Percentiles rank a stretch among this genome's conserved stretches.
phyloP scores from a whole-genome alignment of 2,888 invertebrate species.

The Lobophora halterata region DNA sequence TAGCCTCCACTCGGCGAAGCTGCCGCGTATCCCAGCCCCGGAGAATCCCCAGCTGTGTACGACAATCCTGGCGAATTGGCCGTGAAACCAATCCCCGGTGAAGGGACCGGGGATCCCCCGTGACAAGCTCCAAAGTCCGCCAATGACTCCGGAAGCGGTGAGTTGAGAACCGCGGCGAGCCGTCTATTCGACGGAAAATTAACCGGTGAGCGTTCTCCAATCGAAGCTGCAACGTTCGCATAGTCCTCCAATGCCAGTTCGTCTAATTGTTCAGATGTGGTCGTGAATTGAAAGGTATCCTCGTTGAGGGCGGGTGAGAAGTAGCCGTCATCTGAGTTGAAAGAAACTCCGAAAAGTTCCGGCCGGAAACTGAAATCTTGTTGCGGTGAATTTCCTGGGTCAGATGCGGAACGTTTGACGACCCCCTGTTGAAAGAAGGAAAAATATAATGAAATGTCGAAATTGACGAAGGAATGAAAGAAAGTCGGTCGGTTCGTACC shows the following conservation, averaged over 20 bases:
- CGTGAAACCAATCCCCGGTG: constrained; percentile 76
- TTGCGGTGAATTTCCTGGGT: constrained; percentile 84
- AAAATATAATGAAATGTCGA: too few relatives aligned
- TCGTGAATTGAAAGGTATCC: constrained; percentile 86
- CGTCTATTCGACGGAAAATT: constrained; percentile 85
- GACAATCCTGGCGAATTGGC: constrained; percentile 84
- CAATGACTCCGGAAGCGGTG: constrained; percentile 88
- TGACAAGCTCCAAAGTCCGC: constrained; percentile 92
- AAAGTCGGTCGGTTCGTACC: constrained; percentile 44
- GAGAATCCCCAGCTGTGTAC: constrained; percentile 85
- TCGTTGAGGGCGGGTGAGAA: constrained; percentile 85
- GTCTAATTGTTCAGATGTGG: constrained; percentile 82
- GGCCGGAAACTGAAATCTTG: constrained; percentile 82
- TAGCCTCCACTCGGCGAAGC: constrained; percentile 67
- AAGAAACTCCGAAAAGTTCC: constrained; percentile 83
- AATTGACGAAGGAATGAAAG: constrained; percentile 3
- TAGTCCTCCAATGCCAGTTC: constrained; percentile 84
- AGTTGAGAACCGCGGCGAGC: constrained; percentile 88
- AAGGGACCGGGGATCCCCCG: constrained; percentile 73
- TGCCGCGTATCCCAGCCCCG: constrained; percentile 63
- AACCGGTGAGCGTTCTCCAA: constrained; percentile 80
- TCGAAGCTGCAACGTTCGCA: constrained; percentile 78
- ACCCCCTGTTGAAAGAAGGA: constrained; percentile 56
- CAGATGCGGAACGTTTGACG: constrained; percentile 87
- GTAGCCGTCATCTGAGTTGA: constrained; percentile 83